A percentile compares a stretch with the other conserved stretches of the same genome.
Conservation (phyloP, 2,888 invertebrate species). For the Allophyes oxyacanthae region DNA sequence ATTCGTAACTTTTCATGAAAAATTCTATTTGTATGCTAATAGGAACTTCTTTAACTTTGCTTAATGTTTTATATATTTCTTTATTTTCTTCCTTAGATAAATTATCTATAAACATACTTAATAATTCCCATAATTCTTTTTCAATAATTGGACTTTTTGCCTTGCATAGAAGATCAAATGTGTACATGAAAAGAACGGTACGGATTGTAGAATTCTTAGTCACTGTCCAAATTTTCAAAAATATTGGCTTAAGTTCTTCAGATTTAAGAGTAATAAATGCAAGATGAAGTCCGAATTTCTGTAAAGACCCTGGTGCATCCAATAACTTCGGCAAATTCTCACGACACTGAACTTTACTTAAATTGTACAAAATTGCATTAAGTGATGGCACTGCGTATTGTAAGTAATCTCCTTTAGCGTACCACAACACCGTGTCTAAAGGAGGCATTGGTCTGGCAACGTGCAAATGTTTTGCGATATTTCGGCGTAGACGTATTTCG, state of each 20-base stretch:
- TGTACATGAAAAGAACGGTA: constrained; percentile 63
- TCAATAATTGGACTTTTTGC: constrained; percentile 54
- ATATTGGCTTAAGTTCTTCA: constrained; percentile 62
- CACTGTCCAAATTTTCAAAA: constrained; percentile 65
- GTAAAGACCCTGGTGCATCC: constrained; percentile 68
- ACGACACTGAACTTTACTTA: constrained; percentile 59
- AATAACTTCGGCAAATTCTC: constrained; percentile 63
- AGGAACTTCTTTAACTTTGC: constrained; percentile 56
- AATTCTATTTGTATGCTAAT: constrained; percentile 55
- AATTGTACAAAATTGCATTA: constrained; percentile 67
- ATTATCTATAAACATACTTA: constrained; percentile 67
- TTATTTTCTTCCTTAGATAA: constrained; percentile 66
- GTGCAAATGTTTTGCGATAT: constrained; percentile 72
- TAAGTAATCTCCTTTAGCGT: constrained; percentile 78
- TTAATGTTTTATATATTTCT: constrained; percentile 61
- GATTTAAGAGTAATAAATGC: constrained; percentile 62
- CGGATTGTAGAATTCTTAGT: constrained; percentile 68
- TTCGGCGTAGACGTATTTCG: constrained; percentile 66
- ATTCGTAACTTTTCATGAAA: constrained; percentile 65
- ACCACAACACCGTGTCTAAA: constrained; percentile 66
- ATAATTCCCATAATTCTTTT: constrained; percentile 63
- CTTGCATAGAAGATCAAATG: constrained; percentile 60
- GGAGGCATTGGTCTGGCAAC: constrained; percentile 71
- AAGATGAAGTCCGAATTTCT: constrained; percentile 69
- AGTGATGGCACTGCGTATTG: constrained; percentile 75